Evolutionary conservation across 35 echinoderm and acorn worm genomes (phyloP), one percentile per base, ranked within the genome.

Genomic region (Ptychodera flava): DNA sequence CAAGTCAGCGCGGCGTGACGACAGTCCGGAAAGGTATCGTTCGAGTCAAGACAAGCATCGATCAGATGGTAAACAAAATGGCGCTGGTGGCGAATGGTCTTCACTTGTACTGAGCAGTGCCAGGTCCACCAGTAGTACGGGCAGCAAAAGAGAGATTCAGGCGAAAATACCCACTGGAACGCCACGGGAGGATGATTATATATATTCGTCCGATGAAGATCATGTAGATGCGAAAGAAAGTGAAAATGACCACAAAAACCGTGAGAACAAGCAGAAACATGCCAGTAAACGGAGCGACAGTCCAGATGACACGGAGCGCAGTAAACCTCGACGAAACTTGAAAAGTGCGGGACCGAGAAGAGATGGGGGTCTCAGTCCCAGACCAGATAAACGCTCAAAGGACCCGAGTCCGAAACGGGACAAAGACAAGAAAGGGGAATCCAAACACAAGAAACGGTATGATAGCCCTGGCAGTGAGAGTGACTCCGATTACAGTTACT

Each of bases 401-500:
- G 45, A 64, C 45, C 6, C 45, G 6, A 64, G 45, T 22, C 45
- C 45, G 22, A 64, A 64, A 12, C 6, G 45, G 22, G 45, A 64
- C 45, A 64, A 64, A 64, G 45, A 64, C 6, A 64, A 64, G 45
- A 64, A 64, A 64, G 22, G 22, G 22, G 45, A 22, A 12, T 6
- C 6, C 45, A 64, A 64, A 64, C 45, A 64, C 22, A 6, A 22
- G 22, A 64, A 64, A 64, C 45, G 45, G 22, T 22, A 22, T 64
- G 45, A 64, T 64, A 64, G 45, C 45, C 6, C 6, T 64, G 45
- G 78, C 16, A 64, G 82, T 31, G 37, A 83, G 31, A 91, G 87
- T 87, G 94, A 97, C 34, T 85, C 92, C 36, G 95, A 97, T 91
- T 91, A 83, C 33, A 85, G 85, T 82, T 45, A 94, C 88, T 94